phyloP scores from a whole-genome alignment of 2,797 vertebrate species.

The Epinephelus coioides region DNA sequence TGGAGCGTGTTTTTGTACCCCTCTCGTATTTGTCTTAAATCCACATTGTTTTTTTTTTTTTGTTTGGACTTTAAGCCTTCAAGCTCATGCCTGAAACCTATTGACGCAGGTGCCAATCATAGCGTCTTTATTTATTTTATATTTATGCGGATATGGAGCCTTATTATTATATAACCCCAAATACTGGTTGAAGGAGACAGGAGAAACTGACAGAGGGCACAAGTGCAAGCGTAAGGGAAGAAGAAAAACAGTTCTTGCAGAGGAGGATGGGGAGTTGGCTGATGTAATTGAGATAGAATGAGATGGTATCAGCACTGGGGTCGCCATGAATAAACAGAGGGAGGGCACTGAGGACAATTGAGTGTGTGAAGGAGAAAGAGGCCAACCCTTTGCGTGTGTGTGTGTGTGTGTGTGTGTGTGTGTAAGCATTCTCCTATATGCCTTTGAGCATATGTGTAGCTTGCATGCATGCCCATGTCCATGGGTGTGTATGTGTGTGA shows the following conservation, averaged over 20 bases:
- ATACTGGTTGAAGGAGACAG: constrained; percentile 14
- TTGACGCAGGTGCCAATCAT: constrained; percentile 37
- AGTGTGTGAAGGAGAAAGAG: constrained; percentile 75
- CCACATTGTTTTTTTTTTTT: constrained; percentile 21
- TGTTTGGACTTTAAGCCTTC: constrained; percentile 27
- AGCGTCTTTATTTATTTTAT: not conserved
- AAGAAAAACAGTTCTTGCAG: constrained; percentile 68
- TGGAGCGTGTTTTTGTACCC: constrained; percentile 33
- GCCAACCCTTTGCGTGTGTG: constrained; percentile 45
- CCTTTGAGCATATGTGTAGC: constrained; percentile 69
- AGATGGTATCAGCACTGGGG: constrained; percentile 83
- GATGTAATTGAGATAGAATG: constrained; percentile 87
- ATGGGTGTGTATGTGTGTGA: constrained; percentile 46
- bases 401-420: constrained; percentile 42
- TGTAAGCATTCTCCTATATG: constrained; percentile 63
- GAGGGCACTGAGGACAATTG: constrained; percentile 77
- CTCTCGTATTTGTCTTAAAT: constrained; percentile 36
- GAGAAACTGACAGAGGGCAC: constrained; percentile 32
- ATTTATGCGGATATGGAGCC: constrained; percentile 20
- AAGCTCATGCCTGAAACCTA: constrained; percentile 11
- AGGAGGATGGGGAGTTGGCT: constrained; percentile 75
- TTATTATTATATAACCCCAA: constrained; percentile 28
- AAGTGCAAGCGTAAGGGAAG: constrained; percentile 39
- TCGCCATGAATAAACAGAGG: constrained; percentile 82
- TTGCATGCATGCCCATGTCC: constrained; percentile 46